These are phyloP conservation scores for Drosophila ananassae DNA, from an alignment of 1,140 invertebrate species.

Conservation along the genomic window DNA sequence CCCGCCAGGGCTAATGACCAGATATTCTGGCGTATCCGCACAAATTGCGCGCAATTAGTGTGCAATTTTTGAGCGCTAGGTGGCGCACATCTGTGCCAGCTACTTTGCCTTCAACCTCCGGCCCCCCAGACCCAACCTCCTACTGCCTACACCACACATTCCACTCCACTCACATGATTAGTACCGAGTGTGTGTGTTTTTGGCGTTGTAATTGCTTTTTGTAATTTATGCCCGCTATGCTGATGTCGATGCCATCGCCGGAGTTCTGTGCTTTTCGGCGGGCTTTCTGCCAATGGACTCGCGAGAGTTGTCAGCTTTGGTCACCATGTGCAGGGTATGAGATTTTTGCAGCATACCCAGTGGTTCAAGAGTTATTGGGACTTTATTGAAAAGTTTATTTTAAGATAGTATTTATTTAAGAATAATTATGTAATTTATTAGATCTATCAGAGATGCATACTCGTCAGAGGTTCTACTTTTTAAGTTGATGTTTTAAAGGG, in stretches of 20 bases:
- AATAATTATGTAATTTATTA: too few relatives aligned
- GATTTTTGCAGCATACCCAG: slow-evolving; percentile 1
- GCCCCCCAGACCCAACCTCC: background rate
- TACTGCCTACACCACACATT: background rate
- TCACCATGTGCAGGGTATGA: slow-evolving; percentile 45
- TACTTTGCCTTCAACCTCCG: background rate
- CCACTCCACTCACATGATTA: slow-evolving; percentile 58
- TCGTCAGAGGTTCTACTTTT: background rate
- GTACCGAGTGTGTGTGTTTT: slow-evolving; percentile 61
- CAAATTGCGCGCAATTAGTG: slow-evolving; percentile 80
- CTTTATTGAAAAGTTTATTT: too few relatives aligned
- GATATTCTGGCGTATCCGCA: slow-evolving; percentile 41
- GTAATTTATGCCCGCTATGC: slow-evolving; percentile 70
- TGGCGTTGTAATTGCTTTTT: slow-evolving; percentile 80
- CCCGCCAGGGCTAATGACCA: slow-evolving; percentile 69
- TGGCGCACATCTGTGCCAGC: slow-evolving; percentile 68
- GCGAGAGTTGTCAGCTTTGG: slow-evolving; percentile 69
- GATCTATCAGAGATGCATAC: too few relatives aligned
- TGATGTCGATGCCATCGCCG: slow-evolving; percentile 25
- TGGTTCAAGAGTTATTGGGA: background rate
- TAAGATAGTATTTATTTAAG: too few relatives aligned
- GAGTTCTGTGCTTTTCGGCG: slow-evolving; percentile 12
- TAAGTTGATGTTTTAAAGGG: background rate
- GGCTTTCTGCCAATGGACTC: slow-evolving; percentile 33
- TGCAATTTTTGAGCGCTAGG: slow-evolving; percentile 75